A percentile compares a stretch with the other conserved stretches of the same genome.
Evolutionary conservation across 2,113 vertebrate species (phyloP).

Genomic region (Camelus bactrianus): DNA sequence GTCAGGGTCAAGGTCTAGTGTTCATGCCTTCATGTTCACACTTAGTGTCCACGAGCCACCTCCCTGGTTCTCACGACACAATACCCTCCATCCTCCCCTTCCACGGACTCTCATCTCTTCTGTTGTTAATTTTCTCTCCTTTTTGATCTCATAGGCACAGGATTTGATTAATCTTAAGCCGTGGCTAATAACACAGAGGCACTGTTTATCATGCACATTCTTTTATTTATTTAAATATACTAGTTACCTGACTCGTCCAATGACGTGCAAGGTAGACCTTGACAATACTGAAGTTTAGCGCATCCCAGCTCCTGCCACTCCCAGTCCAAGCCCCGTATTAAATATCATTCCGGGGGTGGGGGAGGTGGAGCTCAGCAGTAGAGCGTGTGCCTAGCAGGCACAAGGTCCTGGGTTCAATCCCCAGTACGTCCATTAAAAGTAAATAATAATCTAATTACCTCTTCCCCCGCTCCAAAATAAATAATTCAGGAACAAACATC

Average conservation of each 20-base stretch:
- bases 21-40: not conserved
- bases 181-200: not conserved
- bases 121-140: not conserved
- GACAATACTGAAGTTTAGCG: not conserved
- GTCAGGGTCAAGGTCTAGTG: not conserved
- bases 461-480: too few species aligned
- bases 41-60: not conserved
- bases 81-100: not conserved
- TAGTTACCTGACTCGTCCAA: not conserved
- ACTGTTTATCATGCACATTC: not conserved
- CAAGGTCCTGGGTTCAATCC: too few species aligned
- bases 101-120: not conserved
- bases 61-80: not conserved
- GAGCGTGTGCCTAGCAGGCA: too few species aligned
- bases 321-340: too few species aligned
- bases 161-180: not conserved
- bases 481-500: too few species aligned
- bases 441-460: too few species aligned
- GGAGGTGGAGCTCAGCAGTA: too few species aligned
- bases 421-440: too few species aligned
- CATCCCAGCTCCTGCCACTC: not conserved
- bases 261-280: not conserved
- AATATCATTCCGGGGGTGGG: not conserved
- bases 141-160: not conserved
- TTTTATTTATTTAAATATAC: not conserved